Evolutionary conservation across 2,113 vertebrate genomes (phyloP).

Genomic region (Camelus bactrianus): DNA sequence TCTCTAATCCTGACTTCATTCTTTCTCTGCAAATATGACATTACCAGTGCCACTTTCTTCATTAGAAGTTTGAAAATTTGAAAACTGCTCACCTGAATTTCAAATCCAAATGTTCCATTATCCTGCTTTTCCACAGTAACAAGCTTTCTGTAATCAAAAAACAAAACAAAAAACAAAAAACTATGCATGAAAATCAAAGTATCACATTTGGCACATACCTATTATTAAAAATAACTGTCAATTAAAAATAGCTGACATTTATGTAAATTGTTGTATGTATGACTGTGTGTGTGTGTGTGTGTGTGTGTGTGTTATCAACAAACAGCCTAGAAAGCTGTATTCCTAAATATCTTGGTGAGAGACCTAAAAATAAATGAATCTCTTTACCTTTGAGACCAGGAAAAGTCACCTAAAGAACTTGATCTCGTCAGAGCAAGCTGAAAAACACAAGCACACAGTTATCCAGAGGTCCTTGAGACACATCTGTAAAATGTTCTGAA

Average conservation of each 20-base stretch:
- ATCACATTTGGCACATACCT: fast-evolving
- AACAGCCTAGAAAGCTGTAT: neutral
- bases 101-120: conserved; percentile 96
- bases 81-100: conserved; percentile 94
- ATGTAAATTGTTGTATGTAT: neutral
- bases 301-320: neutral
- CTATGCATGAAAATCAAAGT: fast-evolving
- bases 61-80: conserved; percentile 12
- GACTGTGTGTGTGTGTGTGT: neutral
- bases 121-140: conserved; percentile 93
- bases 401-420: conserved; percentile 83
- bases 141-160: conserved; percentile 80
- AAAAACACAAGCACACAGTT: conserved; percentile 65
- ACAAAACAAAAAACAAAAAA: neutral
- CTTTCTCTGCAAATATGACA: neutral
- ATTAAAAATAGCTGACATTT: conserved; percentile 36
- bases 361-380: neutral
- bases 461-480: conserved; percentile 48
- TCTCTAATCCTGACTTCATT: neutral
- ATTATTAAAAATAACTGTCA: fast-evolving
- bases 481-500: neutral
- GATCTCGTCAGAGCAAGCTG: conserved; percentile 87
- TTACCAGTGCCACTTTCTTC: neutral
- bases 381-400: conserved; percentile 87
- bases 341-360: neutral